Evolutionary conservation across 2,113 vertebrate genomes (phyloP).

Genomic region (Erpornis zantholeuca): DNA sequence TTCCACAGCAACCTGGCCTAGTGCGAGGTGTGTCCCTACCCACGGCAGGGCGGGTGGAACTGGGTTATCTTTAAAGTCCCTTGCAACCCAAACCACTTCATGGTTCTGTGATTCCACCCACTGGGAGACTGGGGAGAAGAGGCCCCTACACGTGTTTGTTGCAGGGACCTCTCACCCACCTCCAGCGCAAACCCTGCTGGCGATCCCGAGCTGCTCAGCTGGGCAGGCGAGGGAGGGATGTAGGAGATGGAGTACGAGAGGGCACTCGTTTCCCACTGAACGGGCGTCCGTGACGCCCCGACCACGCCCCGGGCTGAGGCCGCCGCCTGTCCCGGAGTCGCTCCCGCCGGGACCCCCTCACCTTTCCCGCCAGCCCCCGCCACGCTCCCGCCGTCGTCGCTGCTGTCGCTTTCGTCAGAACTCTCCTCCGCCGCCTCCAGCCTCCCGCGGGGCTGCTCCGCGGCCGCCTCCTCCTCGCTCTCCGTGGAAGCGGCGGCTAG

Average conservation of each 20-base stretch:
- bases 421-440: background rate
- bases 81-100: background rate
- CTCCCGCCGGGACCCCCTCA: background rate
- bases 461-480: background rate
- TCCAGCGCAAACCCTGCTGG: fast-evolving
- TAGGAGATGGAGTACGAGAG: background rate
- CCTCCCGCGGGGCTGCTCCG: background rate
- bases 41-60: background rate
- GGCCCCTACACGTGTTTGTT: background rate
- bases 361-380: background rate
- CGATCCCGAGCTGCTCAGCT: fast-evolving
- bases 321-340: background rate
- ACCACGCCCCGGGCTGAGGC: too few species aligned
- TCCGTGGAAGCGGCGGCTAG: background rate
- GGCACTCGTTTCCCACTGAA: background rate
- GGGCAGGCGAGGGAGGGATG: fast-evolving
- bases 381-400: background rate
- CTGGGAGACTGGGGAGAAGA: too few species aligned
- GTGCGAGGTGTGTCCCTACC: too few species aligned
- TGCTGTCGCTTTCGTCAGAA: background rate
- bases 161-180: background rate
- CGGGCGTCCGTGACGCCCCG: too few species aligned
- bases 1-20: background rate
- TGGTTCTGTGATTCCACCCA: background rate
- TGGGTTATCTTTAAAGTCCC: too few species aligned